Evolutionary conservation across 2,797 vertebrate genomes (phyloP).

Genomic region (Eulemur mongoz): DNA sequence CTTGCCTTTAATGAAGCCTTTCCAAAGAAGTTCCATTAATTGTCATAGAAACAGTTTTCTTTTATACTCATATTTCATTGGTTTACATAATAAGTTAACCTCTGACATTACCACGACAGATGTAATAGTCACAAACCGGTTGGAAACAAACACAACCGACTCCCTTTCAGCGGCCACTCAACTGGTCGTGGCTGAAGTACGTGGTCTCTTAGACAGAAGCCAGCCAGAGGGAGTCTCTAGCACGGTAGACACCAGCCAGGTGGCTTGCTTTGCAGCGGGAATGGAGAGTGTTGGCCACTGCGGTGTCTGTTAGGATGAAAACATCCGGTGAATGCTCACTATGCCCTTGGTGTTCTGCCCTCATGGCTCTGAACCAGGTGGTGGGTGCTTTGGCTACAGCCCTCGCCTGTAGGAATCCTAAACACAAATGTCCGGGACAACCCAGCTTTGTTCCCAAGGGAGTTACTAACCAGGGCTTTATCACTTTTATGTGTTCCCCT

Average conservation of each 20-base stretch:
- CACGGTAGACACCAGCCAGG: rapidly evolving
- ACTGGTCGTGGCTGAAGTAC: neutral
- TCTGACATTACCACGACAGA: rapidly evolving
- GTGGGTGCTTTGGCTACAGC: neutral
- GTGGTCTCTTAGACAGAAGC: neutral
- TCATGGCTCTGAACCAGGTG: neutral
- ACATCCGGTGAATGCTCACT: neutral
- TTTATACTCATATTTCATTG: neutral
- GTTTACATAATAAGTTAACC: neutral
- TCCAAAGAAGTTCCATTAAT: neutral
- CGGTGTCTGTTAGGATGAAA: rapidly evolving
- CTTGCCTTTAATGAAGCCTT: neutral
- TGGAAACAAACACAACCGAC: neutral
- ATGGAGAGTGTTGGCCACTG: neutral
- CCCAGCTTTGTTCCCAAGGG: neutral
- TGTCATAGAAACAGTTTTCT: neutral
- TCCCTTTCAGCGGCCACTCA: too few species aligned
- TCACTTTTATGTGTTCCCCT: neutral
- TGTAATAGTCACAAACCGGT: neutral
- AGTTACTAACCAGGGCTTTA: neutral
- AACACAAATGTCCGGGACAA: neutral
- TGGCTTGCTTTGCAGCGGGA: neutral
- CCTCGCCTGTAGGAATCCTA: neutral
- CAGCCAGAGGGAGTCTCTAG: neutral
- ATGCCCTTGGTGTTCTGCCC: neutral